These are phyloP conservation scores for Melanostoma scalare DNA, from an alignment of 2,888 invertebrate species.

Conservation along the genomic window DNA sequence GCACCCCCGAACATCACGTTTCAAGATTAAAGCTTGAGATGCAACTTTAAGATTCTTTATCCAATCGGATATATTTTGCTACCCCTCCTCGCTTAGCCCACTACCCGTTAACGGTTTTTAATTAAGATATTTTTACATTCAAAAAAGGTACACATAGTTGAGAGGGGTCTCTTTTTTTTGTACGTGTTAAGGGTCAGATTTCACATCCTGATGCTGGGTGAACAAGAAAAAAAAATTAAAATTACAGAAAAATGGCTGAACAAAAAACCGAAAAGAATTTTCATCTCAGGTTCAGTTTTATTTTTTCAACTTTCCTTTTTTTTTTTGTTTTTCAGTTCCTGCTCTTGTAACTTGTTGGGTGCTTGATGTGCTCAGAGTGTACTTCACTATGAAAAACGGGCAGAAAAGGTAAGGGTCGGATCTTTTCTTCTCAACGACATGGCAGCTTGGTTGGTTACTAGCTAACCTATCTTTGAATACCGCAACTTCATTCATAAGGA, in stretches of 20 bases:
- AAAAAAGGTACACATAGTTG: conserved; percentile 44
- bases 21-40: conserved; percentile 59
- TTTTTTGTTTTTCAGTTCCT: not conserved
- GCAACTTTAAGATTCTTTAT: conserved; percentile 31
- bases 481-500: conserved; percentile 71
- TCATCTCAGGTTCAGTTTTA: conserved; percentile 44
- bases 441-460: conserved; percentile 34
- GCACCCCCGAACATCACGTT: conserved; percentile 49
- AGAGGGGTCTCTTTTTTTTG: not conserved
- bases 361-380: conserved; percentile 26
- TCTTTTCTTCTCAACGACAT: not conserved
- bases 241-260: conserved; percentile 51
- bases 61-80: conserved; percentile 14
- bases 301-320: not conserved
- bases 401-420: not conserved
- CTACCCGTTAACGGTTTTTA: conserved; percentile 52
- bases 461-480: conserved; percentile 61
- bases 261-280: conserved; percentile 61
- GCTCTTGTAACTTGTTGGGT: conserved; percentile 51
- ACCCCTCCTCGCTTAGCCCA: not conserved
- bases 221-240: conserved; percentile 34
- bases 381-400: conserved; percentile 29
- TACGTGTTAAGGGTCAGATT: conserved; percentile 44
- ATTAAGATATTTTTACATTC: conserved; percentile 68
- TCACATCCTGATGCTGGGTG: conserved; percentile 12